Evolutionary conservation across 2,797 vertebrate genomes (phyloP).

Genomic region (Vespertilio murinus): DNA sequence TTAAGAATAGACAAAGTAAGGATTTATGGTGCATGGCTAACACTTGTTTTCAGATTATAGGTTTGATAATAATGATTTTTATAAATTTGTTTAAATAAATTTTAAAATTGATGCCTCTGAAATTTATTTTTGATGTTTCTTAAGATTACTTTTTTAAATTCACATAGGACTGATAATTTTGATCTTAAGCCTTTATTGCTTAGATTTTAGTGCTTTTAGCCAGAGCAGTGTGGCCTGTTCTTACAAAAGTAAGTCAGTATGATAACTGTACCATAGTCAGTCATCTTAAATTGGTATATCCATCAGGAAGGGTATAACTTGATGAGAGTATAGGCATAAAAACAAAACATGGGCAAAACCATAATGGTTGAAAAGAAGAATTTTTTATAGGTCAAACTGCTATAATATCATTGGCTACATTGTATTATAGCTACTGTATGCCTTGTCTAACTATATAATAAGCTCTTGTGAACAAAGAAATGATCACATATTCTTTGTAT

Average conservation of each 20-base stretch:
- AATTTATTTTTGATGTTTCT: conserved; percentile 48
- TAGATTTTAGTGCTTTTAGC: neutral
- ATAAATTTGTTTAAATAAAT: neutral
- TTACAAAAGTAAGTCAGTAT: neutral
- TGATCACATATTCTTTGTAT: neutral
- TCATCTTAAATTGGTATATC: neutral
- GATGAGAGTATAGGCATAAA: neutral
- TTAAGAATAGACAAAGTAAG: conserved; percentile 92
- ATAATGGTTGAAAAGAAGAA: neutral
- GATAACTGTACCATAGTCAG: neutral
- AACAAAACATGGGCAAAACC: neutral
- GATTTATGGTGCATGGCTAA: conserved; percentile 47
- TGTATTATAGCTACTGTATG: neutral
- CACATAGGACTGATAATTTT: neutral
- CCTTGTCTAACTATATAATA: neutral
- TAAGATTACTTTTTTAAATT: conserved; percentile 6
- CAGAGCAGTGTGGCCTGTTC: neutral
- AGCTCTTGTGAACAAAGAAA: neutral
- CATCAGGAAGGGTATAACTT: neutral
- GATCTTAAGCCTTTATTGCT: neutral
- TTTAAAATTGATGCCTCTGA: conserved; percentile 8
- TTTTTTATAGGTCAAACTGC: neutral
- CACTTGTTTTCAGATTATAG: conserved; percentile 41
- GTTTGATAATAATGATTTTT: conserved; percentile 27
- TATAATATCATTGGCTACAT: accelerated